phyloP scores from a whole-genome alignment of 2,888 invertebrate species.

The Caprella mutica region DNA sequence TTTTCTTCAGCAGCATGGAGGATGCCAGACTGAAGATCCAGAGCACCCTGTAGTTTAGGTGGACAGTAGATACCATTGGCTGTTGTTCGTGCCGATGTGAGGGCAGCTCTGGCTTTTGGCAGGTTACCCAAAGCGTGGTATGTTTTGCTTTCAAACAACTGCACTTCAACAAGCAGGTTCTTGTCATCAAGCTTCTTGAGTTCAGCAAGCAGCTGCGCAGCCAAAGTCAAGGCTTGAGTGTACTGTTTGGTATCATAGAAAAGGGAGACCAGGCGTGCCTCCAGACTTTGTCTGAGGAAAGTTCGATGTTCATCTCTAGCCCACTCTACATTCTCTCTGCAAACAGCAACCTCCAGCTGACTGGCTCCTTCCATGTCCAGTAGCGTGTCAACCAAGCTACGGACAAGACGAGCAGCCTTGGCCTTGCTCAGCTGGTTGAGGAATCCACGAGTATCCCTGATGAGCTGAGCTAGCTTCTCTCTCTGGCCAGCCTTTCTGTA shows the following conservation, averaged over 20 bases:
- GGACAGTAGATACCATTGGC: constrained; percentile 99
- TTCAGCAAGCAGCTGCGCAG: constrained; percentile 79
- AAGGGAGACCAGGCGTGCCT: constrained; percentile 85
- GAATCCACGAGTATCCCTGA: constrained; percentile 90
- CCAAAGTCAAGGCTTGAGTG: constrained; percentile 69
- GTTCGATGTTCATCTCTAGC: constrained; percentile 95
- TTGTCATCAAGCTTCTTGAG: constrained; percentile 98
- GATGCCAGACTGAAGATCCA: constrained; percentile 67
- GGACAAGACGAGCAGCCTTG: constrained; percentile 95
- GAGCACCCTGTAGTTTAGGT: constrained; percentile 92
- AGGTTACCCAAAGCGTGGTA: constrained; percentile 95
- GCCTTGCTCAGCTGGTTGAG: constrained; percentile 92
- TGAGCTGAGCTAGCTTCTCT: constrained; percentile 50
- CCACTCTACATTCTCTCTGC: constrained; percentile 83
- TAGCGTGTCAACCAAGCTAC: constrained; percentile 93
- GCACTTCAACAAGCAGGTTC: constrained; percentile 85
- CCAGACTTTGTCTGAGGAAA: constrained; percentile 88
- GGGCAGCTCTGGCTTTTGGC: constrained; percentile 88
- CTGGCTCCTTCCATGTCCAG: constrained; percentile 92
- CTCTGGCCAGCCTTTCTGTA: constrained; percentile 90
- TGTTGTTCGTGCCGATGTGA: constrained; percentile 97
- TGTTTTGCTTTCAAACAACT: constrained; percentile 94
- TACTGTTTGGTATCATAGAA: constrained; percentile 87
- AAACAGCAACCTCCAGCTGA: constrained; percentile 79
- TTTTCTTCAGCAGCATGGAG: constrained; percentile 99